Evolutionary conservation across 2,888 invertebrate species (phyloP), one percentile per base, ranked within the genome.

Genomic region (Hypomecis atomaria): DNA sequence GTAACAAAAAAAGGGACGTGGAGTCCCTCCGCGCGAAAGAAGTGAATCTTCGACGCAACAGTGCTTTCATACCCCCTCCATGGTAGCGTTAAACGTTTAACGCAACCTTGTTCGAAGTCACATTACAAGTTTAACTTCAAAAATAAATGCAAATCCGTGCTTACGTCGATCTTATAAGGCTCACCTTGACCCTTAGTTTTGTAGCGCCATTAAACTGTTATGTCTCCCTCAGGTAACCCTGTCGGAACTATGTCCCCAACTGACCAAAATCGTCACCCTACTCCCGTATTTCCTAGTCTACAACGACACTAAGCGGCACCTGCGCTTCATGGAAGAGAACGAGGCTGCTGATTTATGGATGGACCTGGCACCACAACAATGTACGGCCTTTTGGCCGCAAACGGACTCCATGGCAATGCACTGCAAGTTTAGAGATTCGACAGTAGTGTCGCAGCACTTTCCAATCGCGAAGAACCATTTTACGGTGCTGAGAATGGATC

Each of bases 331-430:
- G 97, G 97, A 97, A 79, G 96, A 96, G 83, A 97, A 97, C 78
- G 97, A 97, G 79, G 94, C 96, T 47, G 96, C 96, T 0, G 97
- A 97, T 85, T 89, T 97, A 8, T 97, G 97, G 97, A 94, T 96
- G 56, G 97, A 97, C 87, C 87, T 97, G 13, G 87, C 94, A 0
- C 94, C 96, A 0, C 93, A 94, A 66, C 95, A 96, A 85, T 96
- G 95, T 73, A 86, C 94, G 11, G 94, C 96, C 6, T 97, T 96
- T 86, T 97, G 97, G 97, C 97, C 97, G 0, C 96, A 95, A 75
- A 97, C 97, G 0, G 95, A 96, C 67, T 95, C 96, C 0, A 96
- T 96, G 95, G 94, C 94, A 71, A 96, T 97, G 96, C 96, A 95
- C 75, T 95, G 96, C 73, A 96, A 97, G 86, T 95, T 95, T 83